phyloP scores from a whole-genome alignment of 2,888 invertebrate species.

The Heliconius erato region DNA sequence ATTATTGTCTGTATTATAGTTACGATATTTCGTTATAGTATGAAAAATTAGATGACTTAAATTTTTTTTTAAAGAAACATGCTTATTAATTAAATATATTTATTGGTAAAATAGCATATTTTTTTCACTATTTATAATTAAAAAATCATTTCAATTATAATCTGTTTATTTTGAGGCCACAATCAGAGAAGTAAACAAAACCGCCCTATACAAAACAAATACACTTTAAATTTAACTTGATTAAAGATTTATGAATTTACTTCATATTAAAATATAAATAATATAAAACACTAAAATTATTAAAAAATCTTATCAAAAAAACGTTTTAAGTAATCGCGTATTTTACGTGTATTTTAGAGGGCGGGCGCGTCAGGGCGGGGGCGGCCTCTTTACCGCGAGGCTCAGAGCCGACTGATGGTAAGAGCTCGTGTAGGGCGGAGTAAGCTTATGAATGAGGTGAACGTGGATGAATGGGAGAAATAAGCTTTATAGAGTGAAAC shows the following conservation, averaged over 20 bases:
- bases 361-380: slow-evolving; percentile 43
- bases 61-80: too few relatives aligned
- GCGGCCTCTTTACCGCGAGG: slow-evolving; percentile 37
- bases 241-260: neutral
- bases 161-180: neutral
- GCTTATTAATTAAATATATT: too few relatives aligned
- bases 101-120: neutral
- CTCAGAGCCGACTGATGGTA: slow-evolving; percentile 44
- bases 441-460: slow-evolving; percentile 23
- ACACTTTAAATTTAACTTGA: neutral
- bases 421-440: slow-evolving; percentile 31
- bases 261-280: neutral
- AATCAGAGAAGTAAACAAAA: neutral
- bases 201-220: neutral
- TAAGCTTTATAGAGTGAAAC: too few relatives aligned
- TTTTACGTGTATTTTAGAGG: slow-evolving; percentile 1
- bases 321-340: neutral
- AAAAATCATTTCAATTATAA: neutral
- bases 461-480: slow-evolving; percentile 14
- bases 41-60: too few relatives aligned
- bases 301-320: neutral
- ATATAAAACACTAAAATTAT: neutral
- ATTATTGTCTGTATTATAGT: neutral
- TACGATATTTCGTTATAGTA: too few relatives aligned
- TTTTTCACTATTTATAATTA: neutral